Conservation (phyloP, 2,888 invertebrate species). For the Cantharis flavilabris region DNA sequence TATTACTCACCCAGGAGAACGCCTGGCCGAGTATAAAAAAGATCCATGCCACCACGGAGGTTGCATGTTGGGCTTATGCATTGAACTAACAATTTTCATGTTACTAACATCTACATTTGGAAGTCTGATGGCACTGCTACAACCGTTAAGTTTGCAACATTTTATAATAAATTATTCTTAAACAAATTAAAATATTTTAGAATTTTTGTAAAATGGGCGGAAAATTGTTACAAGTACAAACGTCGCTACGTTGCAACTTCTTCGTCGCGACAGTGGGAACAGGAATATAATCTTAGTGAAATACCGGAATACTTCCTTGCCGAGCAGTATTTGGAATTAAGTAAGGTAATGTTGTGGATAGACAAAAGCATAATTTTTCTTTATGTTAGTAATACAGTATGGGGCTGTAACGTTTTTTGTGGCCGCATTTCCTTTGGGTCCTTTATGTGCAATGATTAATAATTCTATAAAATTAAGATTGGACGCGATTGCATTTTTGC, state of each 20-base stretch:
- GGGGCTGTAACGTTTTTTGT: slow-evolving; percentile 70
- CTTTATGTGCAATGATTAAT: slow-evolving; percentile 65
- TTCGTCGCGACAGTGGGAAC: slow-evolving; percentile 51
- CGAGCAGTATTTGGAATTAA: slow-evolving; percentile 48
- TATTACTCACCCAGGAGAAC: slow-evolving; percentile 56
- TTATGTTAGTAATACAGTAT: slow-evolving; percentile 63
- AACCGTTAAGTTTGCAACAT: slow-evolving; percentile 56
- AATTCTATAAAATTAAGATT: slow-evolving; percentile 64
- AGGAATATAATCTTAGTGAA: slow-evolving; percentile 47
- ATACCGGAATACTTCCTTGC: slow-evolving; percentile 46
- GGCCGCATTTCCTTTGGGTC: slow-evolving; percentile 69
- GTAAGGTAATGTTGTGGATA: slow-evolving; percentile 38
- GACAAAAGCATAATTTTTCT: slow-evolving; percentile 5
- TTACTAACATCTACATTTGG: slow-evolving; percentile 61
- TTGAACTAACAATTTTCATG: slow-evolving; percentile 63
- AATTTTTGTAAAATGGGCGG: not conserved
- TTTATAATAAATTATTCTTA: not conserved
- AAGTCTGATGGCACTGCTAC: slow-evolving; percentile 57
- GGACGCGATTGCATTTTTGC: slow-evolving; percentile 44
- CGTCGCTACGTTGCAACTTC: not conserved
- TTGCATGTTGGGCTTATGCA: slow-evolving; percentile 62
- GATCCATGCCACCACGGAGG: slow-evolving; percentile 59
- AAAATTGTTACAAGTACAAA: not conserved
- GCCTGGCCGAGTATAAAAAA: slow-evolving; percentile 24
- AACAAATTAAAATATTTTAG: not conserved